Conservation (phyloP, 2,113 vertebrate species). For the Todiramphus saurophagus region DNA sequence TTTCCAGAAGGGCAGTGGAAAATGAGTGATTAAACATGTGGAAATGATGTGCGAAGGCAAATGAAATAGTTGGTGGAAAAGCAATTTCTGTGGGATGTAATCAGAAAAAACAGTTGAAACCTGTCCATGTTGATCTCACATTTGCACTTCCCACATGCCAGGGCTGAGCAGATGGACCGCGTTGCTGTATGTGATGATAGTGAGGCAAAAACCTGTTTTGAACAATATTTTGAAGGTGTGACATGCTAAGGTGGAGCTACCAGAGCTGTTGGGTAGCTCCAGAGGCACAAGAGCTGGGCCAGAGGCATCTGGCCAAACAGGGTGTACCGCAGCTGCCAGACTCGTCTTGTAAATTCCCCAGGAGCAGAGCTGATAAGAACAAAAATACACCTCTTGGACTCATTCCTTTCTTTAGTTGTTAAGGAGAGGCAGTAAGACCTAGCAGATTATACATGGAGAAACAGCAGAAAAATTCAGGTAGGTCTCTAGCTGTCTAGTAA, state of each 20-base stretch:
- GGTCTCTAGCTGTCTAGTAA: neutral
- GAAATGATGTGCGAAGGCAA: neutral
- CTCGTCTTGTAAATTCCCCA: neutral
- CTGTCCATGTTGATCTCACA: neutral
- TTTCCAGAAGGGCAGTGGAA: neutral
- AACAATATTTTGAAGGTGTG: neutral
- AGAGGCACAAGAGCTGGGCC: neutral
- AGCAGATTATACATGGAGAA: neutral
- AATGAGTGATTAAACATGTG: neutral
- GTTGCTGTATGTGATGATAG: accelerated
- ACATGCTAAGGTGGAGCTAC: neutral
- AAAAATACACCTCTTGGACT: neutral
- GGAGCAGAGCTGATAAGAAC: neutral
- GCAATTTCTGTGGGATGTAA: neutral
- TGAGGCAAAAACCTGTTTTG: neutral
- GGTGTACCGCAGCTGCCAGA: neutral
- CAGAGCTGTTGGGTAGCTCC: neutral
- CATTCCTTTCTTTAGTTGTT: neutral
- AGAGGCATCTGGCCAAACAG: neutral
- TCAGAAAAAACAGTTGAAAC: neutral
- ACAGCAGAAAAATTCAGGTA: neutral
- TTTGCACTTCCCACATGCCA: neutral
- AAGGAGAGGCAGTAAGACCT: neutral
- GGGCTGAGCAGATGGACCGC: neutral
- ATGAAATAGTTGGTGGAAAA: neutral